phyloP scores from a whole-genome alignment of 30 jellyfish, hydroid and myxozoan species.

The Pelagia noctiluca region DNA sequence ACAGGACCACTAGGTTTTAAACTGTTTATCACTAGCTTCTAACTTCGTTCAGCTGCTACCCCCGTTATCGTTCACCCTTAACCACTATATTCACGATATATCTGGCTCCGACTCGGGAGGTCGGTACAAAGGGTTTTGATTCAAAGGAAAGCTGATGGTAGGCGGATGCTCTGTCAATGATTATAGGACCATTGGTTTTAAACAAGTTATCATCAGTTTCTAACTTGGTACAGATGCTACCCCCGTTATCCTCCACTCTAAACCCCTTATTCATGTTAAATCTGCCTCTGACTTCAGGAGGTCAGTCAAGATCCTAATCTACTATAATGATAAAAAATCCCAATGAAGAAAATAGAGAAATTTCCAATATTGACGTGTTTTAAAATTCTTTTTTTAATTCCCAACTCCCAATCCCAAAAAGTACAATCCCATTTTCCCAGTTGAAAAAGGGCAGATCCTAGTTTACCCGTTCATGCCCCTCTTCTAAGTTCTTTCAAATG shows the following conservation, averaged over 20 bases:
- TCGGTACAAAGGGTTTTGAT: conserved; percentile 37
- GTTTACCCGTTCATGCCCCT: no score
- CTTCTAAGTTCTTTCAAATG: conserved; percentile 46
- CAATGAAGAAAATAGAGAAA: no score
- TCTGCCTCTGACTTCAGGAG: conserved; percentile 60
- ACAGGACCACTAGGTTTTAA: no score
- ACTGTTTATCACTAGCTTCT: no score
- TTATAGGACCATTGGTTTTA: no score
- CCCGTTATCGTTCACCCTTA: conserved; percentile 53
- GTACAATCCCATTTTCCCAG: no score
- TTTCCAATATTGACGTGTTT: no score
- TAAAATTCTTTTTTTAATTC: no score
- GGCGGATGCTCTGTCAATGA: no score
- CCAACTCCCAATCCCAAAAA: no score
- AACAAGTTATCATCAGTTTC: no score
- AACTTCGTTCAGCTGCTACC: conserved; percentile 55
- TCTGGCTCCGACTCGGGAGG: conserved; percentile 64
- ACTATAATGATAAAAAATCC: conserved; percentile 1
- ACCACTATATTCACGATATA: conserved; percentile 71
- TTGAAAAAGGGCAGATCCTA: no score
- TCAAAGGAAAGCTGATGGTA: conserved; percentile 15
- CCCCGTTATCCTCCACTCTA: conserved; percentile 57
- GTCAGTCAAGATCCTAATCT: conserved; percentile 25
- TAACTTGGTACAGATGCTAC: conserved; percentile 50
- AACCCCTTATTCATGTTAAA: conserved; percentile 73